A percentile compares a stretch with the other conserved stretches of the same genome.
phyloP scores from a whole-genome alignment of 2,888 invertebrate genomes.

The Fragum sueziense region DNA sequence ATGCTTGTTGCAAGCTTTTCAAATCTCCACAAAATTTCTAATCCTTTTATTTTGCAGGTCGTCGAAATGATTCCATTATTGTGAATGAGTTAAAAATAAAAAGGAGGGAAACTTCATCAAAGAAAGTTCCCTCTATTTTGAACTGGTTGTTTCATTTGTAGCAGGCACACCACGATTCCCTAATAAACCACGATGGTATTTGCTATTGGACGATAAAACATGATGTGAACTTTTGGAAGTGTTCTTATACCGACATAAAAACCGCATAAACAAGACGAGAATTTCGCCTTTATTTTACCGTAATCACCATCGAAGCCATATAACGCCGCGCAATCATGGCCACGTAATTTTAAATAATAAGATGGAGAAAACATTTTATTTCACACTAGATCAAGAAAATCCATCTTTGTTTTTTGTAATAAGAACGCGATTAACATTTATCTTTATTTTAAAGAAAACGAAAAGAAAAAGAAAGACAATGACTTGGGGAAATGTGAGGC shows the following conservation, averaged over 20 bases:
- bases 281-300: neutral
- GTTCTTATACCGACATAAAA: conserved; percentile 5
- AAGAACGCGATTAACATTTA: too few species aligned
- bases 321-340: neutral
- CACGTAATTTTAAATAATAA: neutral
- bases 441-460: too few species aligned
- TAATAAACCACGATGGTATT: neutral
- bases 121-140: neutral
- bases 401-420: too few species aligned
- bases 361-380: conserved; percentile 7
- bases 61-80: too few species aligned
- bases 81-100: too few species aligned
- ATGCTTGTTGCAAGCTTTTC: too few species aligned
- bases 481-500: too few species aligned
- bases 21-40: too few species aligned
- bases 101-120: too few species aligned
- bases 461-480: too few species aligned
- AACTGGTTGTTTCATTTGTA: neutral
- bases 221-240: neutral
- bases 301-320: conserved; percentile 6
- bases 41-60: too few species aligned
- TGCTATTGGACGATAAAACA: neutral
- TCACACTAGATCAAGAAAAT: neutral
- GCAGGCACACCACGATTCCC: neutral
- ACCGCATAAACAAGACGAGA: neutral